Percentiles rank a stretch among this genome's conserved stretches.
Conservation (phyloP, 1,140 invertebrate species). For the Nomia melanderi region DNA sequence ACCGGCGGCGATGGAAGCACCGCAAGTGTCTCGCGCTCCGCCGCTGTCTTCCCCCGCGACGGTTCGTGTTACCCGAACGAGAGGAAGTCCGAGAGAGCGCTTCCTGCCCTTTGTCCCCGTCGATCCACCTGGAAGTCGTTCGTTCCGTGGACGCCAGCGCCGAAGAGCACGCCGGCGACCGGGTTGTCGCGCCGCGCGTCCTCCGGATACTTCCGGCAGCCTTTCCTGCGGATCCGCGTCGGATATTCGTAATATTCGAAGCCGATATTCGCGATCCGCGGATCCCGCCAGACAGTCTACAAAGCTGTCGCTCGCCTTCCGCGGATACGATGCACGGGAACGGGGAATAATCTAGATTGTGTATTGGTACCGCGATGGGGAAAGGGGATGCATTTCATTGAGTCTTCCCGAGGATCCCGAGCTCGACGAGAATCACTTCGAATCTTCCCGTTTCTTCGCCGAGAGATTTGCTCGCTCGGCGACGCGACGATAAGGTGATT, state of each 20-base stretch:
- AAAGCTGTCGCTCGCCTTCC: background rate
- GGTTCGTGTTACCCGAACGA: conserved; percentile 57
- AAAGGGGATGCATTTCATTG: background rate
- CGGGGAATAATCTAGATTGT: conserved; percentile 1
- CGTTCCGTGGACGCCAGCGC: too few species aligned
- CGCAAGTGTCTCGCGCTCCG: conserved; percentile 46
- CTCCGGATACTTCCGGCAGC: conserved; percentile 33
- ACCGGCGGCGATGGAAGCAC: conserved; percentile 48
- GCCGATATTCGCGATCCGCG: conserved; percentile 14
- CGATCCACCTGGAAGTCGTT: conserved; percentile 57
- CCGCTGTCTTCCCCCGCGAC: conserved; percentile 25
- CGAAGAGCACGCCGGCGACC: too few species aligned
- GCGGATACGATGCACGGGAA: background rate
- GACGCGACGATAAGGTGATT: too few species aligned
- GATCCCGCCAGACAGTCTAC: conserved; percentile 4
- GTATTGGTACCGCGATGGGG: background rate
- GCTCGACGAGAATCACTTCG: too few species aligned
- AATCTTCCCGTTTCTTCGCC: too few species aligned
- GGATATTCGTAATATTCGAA: conserved; percentile 21
- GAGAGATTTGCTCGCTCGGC: too few species aligned
- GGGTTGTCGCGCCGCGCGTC: background rate
- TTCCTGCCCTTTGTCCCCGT: conserved; percentile 66
- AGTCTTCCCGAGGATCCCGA: too few species aligned
- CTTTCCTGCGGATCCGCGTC: background rate
- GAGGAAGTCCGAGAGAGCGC: conserved; percentile 47